Conservation (phyloP, 2,888 invertebrate species). For the Hydrotaea cyrtoneurina region DNA sequence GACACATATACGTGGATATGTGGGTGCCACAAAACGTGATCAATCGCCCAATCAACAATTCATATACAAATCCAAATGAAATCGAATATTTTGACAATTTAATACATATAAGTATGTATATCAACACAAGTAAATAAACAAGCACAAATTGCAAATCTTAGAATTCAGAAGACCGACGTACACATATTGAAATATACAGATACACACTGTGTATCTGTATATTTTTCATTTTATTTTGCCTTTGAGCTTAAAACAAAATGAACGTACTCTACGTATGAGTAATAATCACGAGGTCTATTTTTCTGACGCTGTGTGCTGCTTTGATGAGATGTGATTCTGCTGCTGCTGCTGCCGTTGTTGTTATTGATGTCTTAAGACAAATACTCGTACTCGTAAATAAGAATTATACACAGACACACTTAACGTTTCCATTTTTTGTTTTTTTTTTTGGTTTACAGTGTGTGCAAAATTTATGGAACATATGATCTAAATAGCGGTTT, state of each 20-base stretch:
- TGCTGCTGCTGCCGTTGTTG: neutral
- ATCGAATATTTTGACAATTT: slow-evolving; percentile 7
- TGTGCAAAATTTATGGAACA: neutral
- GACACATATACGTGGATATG: too few species aligned
- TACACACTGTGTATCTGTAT: neutral
- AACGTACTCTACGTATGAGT: slow-evolving; percentile 40
- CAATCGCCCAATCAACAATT: neutral
- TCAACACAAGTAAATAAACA: neutral
- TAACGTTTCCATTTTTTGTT: too few species aligned
- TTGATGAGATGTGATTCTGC: slow-evolving; percentile 3
- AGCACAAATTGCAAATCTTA: neutral
- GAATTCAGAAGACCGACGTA: neutral
- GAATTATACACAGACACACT: neutral
- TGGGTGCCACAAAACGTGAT: neutral
- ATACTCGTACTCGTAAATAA: slow-evolving; percentile 8
- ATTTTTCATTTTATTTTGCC: neutral
- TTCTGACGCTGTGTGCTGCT: slow-evolving; percentile 2
- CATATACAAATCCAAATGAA: neutral
- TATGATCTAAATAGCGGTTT: neutral
- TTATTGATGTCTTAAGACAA: slow-evolving; percentile 44
- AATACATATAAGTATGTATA: neutral
- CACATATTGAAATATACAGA: neutral
- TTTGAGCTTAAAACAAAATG: slow-evolving; percentile 12
- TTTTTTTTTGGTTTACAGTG: slow-evolving; percentile 32
- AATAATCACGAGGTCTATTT: slow-evolving; percentile 63